Evolutionary conservation across 2,113 vertebrate species (phyloP).

Genomic region (Desmodus rotundus): DNA sequence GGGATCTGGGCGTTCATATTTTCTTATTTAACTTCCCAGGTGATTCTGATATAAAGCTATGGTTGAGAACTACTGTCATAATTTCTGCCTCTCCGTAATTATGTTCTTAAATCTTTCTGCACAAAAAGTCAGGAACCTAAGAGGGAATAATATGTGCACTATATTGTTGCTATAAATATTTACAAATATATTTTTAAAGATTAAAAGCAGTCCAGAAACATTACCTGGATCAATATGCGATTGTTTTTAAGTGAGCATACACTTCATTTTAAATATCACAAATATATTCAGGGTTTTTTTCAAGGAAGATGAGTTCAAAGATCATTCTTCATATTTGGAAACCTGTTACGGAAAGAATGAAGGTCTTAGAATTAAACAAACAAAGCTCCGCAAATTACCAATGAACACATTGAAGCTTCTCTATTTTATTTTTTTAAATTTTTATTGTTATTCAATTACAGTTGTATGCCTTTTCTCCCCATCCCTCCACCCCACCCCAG

Average conservation of each 20-base stretch:
- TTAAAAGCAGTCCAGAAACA: not conserved
- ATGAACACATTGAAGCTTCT: not conserved
- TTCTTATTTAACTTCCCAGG: not conserved
- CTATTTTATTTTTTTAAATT: too few relatives aligned
- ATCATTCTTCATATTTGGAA: not conserved
- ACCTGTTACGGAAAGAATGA: not conserved
- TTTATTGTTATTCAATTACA: too few relatives aligned
- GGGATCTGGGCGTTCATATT: not conserved
- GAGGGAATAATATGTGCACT: not conserved
- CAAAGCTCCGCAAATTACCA: not conserved
- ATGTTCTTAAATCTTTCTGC: slow-evolving; percentile 10
- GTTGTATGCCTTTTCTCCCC: too few relatives aligned
- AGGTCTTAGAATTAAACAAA: not conserved
- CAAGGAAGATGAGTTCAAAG: not conserved
- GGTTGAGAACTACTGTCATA: not conserved
- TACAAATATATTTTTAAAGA: slow-evolving; percentile 5
- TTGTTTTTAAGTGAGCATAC: not conserved
- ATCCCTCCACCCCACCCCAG: too few relatives aligned
- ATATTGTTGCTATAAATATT: slow-evolving; percentile 2
- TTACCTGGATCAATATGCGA: not conserved
- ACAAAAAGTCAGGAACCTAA: not conserved
- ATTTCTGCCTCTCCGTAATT: not conserved
- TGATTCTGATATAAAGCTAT: not conserved
- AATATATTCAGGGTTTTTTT: not conserved
- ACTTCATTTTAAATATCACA: slow-evolving; percentile 38